Base-by-base conservation (phyloP, 2,888 invertebrate species). In the Agriopis leucophaearia region DNA sequence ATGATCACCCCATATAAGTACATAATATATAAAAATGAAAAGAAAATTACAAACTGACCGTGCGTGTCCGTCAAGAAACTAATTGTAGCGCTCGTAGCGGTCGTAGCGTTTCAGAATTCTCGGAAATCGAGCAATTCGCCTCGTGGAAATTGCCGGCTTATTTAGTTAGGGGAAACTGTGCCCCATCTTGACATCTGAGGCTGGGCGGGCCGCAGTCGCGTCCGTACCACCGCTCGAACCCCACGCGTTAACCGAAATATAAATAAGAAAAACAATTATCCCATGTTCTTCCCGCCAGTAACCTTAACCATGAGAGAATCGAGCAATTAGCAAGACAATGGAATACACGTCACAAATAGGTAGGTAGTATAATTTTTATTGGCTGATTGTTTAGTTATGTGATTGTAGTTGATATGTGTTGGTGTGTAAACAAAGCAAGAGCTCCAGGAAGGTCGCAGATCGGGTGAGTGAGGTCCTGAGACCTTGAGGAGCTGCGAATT, bases 311-410 rank as follows among this genome's bases (percentile, higher is more conserved):
- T 71, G 73, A 72, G 68, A 75, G 71, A 68, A 48, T 48, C 50
- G 69, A 70, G 69, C 84, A 86, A 87, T 88, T 86, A 87, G 65
- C 71, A 68, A 84, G 83, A 91, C 89, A 91, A 91, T 91, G 90
- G 88, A 83, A 65, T 81, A 81, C 73, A 83, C 89, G 86, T 89
- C 90, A 86, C 81, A 81, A 73, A 79, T 81, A 88, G 88, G 88
- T 88, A 88, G 84, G 78, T 74, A 71, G 72, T 81, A 79, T 83
- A 18, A 50, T 81, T 82, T 83, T 79, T 79, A 75, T 77, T 68
- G 72, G 71, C 63, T 40, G 60, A 77, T 81, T 83, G 84, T 82
- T 79, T 76, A 76, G 66, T 76, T 66, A 69, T 66, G 67, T 57
- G 36, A 36, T 66, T 12, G 48, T 18, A 55, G 44, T 38, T 56